A percentile compares a stretch with the other conserved stretches of the same genome.
Evolutionary conservation across 1,140 invertebrate genomes (phyloP).

Genomic region (Protaetia brevitarsis): DNA sequence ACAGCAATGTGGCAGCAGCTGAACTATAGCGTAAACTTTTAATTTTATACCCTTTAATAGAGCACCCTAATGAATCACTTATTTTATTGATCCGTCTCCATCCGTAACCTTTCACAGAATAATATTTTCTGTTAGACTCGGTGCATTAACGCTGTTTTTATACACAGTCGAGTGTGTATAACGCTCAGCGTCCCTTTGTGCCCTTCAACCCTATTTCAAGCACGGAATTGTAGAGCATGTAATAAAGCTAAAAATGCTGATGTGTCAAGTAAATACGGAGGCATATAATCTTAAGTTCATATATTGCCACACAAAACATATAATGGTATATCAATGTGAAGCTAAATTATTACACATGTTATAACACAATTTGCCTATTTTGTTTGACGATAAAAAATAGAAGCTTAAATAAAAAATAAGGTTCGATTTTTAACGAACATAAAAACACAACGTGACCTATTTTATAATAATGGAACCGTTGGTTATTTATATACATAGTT

Average conservation of each 20-base stretch:
- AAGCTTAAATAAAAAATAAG: no score
- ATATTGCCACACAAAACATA: no score
- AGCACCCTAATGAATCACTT: not conserved
- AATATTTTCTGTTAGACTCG: slow-evolving; percentile 26
- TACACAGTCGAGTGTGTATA: slow-evolving; percentile 30
- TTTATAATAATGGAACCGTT: no score
- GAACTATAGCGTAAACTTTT: not conserved
- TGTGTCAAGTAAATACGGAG: no score
- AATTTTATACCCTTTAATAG: not conserved
- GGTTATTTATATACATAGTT: no score
- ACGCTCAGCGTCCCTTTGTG: slow-evolving; percentile 27
- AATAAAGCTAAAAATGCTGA: slow-evolving; percentile 25
- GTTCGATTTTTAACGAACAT: no score
- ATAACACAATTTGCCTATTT: no score
- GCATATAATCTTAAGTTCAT: no score
- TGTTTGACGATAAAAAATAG: no score
- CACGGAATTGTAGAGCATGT: slow-evolving; percentile 27
- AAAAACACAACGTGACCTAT: no score
- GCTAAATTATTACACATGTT: no score
- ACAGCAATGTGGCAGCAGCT: not conserved
- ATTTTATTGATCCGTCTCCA: slow-evolving; percentile 5
- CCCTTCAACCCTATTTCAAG: slow-evolving; percentile 30
- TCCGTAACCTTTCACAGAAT: slow-evolving; percentile 23
- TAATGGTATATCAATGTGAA: no score
- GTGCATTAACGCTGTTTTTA: slow-evolving; percentile 30